Base-by-base conservation (phyloP, 2,113 vertebrate genomes). In the Semicossyphus pulcher region DNA sequence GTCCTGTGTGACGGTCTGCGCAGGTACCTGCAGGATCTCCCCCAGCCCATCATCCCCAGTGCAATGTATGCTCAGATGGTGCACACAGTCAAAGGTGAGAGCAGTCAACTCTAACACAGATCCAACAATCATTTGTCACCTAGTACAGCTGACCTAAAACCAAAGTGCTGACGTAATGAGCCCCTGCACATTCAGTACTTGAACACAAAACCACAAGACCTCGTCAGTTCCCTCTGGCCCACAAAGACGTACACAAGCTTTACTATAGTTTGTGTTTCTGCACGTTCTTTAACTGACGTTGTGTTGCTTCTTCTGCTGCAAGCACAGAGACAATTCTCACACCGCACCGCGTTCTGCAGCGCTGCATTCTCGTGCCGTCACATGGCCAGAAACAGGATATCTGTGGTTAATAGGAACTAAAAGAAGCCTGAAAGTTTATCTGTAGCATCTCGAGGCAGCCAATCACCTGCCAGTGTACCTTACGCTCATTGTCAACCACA, bases 1-100 rank as follows among this genome's bases (percentile, higher is more conserved):
- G 76, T 93, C 52, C 90, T 99, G 86, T 95, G 95, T 48, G 98
- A 99, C 1, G 93, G 95, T 80, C 93, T 99, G 65, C 95, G 94
- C 78, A 90, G 95, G 72, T 99, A 96, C 94, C 94, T 99, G 66
- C 85, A 95, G 88, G 98, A 99, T 72, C 93, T 99, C 28, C 97
- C 98, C n/a, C 96, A 96, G 89, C 96, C 98, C n/a, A 87, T 98
- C 86, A 92, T 99, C 90, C 97, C 95, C 68, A 72, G 92, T 63
- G 86, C 94, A 26, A 56, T 97, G 87, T 94, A 95, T 62, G 91
- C 80, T 89, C 96, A 98, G 80, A 92, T 99, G 94, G 88, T 96
- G 85, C 95, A 94, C 82, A 86, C 94, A 28, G 91, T 93, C 85
- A 96, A 95, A 96, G 97, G 97, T 99, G 78, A 91, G 92, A 57